Conservation (phyloP, 2,888 invertebrate genomes). For the Cordilura impudica region DNA sequence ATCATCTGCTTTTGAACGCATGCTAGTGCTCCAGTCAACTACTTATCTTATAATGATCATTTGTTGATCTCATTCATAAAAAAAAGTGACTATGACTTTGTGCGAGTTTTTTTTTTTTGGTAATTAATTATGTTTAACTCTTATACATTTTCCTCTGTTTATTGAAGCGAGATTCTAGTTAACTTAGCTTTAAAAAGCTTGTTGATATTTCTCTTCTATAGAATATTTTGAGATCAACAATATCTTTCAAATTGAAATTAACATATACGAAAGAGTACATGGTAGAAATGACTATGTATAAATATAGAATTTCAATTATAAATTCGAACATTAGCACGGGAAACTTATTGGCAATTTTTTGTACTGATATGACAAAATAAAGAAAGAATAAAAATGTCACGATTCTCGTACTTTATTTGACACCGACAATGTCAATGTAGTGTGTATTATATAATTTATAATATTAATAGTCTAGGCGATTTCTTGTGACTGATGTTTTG, state of each 20-base stretch:
- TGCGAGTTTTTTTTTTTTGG: conserved; percentile 73
- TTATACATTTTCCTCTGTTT: not conserved
- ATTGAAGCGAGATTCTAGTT: conserved; percentile 6
- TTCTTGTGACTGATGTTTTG: too few species aligned
- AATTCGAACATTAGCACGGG: too few species aligned
- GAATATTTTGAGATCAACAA: not conserved
- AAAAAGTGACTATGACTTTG: conserved; percentile 38
- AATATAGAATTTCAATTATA: too few species aligned
- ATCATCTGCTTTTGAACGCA: conserved; percentile 35
- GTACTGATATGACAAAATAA: too few species aligned
- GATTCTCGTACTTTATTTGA: too few species aligned
- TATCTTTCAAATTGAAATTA: not conserved
- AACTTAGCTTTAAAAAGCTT: conserved; percentile 38
- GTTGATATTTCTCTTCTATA: conserved; percentile 58
- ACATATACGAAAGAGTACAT: too few species aligned
- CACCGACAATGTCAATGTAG: too few species aligned
- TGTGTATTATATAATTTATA: too few species aligned
- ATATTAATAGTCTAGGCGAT: too few species aligned
- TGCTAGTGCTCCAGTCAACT: conserved; percentile 20
- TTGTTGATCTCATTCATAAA: conserved; percentile 25
- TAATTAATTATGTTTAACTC: conserved; percentile 67
- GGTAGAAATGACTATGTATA: too few species aligned
- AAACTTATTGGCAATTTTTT: too few species aligned
- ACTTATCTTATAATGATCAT: conserved; percentile 53
- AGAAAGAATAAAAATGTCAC: too few species aligned